A percentile compares a stretch with the other conserved stretches of the same genome.
Conservation (phyloP, 2,113 vertebrate species). For the Peromyscus maniculatus region DNA sequence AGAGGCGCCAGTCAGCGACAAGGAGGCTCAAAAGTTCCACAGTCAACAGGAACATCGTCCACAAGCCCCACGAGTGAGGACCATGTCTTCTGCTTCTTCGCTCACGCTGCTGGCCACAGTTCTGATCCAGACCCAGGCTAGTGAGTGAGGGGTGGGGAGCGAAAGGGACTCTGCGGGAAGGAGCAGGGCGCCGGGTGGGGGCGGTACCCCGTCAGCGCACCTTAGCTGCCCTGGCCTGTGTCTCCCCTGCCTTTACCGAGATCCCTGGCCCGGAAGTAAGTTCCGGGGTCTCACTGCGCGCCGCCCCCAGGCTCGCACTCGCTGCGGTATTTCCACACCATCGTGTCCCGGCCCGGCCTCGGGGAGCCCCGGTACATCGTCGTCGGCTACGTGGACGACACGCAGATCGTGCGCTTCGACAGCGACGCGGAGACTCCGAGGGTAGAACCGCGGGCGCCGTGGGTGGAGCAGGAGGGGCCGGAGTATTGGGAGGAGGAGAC, state of each 20-base stretch:
- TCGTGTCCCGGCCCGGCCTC: not conserved
- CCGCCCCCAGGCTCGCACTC: not conserved
- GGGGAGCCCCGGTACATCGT: not conserved
- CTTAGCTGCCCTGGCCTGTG: not conserved
- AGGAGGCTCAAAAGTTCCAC: accelerated
- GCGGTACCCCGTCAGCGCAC: accelerated
- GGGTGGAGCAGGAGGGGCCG: conserved; percentile 21
- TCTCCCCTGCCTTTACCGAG: no score
- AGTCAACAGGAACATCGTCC: accelerated
- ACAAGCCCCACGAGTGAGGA: accelerated
- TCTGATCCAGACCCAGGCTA: not conserved
- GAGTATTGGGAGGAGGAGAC: not conserved
- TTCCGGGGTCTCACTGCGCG: not conserved
- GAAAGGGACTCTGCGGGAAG: no score
- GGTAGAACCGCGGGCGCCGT: not conserved
- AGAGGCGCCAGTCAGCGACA: not conserved
- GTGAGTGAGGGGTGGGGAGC: not conserved
- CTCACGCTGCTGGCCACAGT: not conserved
- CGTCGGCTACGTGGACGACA: conserved; percentile 64
- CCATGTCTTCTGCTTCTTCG: accelerated
- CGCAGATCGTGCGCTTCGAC: conserved; percentile 13
- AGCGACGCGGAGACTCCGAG: conserved; percentile 19
- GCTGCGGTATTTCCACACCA: not conserved
- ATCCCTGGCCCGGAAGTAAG: not conserved
- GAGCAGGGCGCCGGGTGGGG: accelerated